Conservation (phyloP, 2,888 invertebrate species). For the Cantharis flavilabris region DNA sequence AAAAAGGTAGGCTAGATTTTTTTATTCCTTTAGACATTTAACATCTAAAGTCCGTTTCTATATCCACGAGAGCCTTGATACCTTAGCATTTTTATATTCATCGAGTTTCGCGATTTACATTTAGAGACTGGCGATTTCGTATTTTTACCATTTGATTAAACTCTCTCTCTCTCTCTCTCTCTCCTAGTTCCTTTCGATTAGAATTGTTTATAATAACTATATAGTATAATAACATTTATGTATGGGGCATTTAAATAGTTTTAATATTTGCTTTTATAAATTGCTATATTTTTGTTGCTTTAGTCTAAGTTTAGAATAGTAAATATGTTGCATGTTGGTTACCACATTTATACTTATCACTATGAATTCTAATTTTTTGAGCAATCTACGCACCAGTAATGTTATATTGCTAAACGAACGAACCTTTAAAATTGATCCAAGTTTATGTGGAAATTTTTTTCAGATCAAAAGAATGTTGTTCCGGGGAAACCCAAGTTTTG, state of each 20-base stretch:
- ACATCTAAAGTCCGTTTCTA: constrained; percentile 22
- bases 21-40: constrained; percentile 35
- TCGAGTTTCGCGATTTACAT: background rate
- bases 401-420: background rate
- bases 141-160: background rate
- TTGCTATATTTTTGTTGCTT: constrained; percentile 1
- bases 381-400: background rate
- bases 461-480: background rate
- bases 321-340: background rate
- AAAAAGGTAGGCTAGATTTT: constrained; percentile 84
- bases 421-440: background rate
- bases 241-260: background rate
- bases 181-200: background rate
- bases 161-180: background rate
- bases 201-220: background rate
- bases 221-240: background rate
- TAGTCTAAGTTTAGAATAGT: background rate
- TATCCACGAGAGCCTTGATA: constrained; percentile 19
- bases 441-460: background rate
- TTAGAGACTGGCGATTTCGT: background rate
- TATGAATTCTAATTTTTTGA: background rate
- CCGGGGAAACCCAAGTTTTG: background rate
- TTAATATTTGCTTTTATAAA: background rate
- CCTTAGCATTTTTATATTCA: background rate
- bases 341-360: background rate